Evolutionary conservation across 2,797 vertebrate species (phyloP), one percentile per base, ranked within the genome.

Genomic region (Ptychobarbus kaznakovi): DNA sequence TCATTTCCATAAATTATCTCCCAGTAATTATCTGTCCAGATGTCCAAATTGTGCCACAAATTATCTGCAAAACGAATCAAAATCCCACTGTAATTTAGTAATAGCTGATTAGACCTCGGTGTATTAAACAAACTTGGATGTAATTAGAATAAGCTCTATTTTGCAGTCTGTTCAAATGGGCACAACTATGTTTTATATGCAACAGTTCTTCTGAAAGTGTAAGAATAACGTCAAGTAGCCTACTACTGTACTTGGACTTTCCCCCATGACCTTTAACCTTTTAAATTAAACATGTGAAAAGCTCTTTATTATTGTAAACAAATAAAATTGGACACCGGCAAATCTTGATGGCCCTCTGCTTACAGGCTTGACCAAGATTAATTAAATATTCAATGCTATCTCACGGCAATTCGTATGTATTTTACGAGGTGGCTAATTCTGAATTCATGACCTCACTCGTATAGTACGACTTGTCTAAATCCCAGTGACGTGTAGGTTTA

Each of bases 1-100:
- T 97, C 95, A 97, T 98, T 97, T 97, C 96, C 97, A 97, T 97
- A 96, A 95, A 97, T 96, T 96, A 96, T 95, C 95, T 96, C 94
- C 93, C 92, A 93, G 94, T 95, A 95, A 97, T 98, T 96, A 95
- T 96, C 93, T 90, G 95, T 94, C 97, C 97, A 98, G 97, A 97
- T 98, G 97, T 97, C 97, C 95, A 49, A 95, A 96, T 94, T 94
- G 96, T 96, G 96, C 94, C 95, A 94, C 95, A 94, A 94, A 95
- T 97, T 93, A 96, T 95, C 96, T 94, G 93, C 94, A 93, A 96
- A 94, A 66, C 95, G 94, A 96, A 95, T 96, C 95, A 95, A 96
- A 80, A 96, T 93, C 61, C 87, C 90, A 95, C 95, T 95, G 95
- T 97, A 97, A 99, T 98, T 97, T 97, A 96, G 96, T 97, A 97